A percentile compares a stretch with the other conserved stretches of the same genome.
Conservation (phyloP, 1,140 invertebrate species). For the Orussus abietinus region DNA sequence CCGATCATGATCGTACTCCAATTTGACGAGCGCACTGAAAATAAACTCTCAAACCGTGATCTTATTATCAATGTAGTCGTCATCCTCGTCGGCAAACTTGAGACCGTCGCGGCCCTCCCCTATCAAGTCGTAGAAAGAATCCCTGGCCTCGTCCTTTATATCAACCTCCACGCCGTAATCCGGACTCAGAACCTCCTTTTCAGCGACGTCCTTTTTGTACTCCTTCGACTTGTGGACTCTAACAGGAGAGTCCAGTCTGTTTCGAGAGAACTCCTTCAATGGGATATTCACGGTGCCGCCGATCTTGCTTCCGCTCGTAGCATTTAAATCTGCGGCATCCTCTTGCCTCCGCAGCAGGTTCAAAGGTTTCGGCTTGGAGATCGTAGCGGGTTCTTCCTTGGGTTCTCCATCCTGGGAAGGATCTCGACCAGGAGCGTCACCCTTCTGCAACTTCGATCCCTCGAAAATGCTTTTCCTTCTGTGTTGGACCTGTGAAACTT, state of each 20-base stretch:
- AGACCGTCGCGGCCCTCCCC: slow-evolving; percentile 45
- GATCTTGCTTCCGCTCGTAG: slow-evolving; percentile 16
- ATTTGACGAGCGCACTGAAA: too few relatives aligned
- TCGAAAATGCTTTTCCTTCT: too few relatives aligned
- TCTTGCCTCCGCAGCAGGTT: slow-evolving; percentile 28
- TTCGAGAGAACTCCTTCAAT: slow-evolving; percentile 34
- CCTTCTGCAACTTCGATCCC: too few relatives aligned
- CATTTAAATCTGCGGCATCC: slow-evolving; percentile 30
- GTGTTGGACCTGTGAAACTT: too few relatives aligned
- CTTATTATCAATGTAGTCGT: slow-evolving; percentile 47
- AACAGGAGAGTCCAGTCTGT: slow-evolving; percentile 33
- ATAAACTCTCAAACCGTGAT: slow-evolving; percentile 27
- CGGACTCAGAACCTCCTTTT: slow-evolving; percentile 39
- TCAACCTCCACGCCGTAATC: slow-evolving; percentile 39
- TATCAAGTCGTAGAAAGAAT: slow-evolving; percentile 45
- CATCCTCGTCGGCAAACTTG: slow-evolving; percentile 55
- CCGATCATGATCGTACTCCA: too few relatives aligned
- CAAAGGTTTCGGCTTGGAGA: slow-evolving; percentile 20
- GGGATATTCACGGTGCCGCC: slow-evolving; percentile 31
- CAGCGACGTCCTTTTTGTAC: slow-evolving; percentile 19
- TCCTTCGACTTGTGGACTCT: slow-evolving; percentile 31
- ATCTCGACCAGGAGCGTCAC: background rate
- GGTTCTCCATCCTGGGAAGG: background rate
- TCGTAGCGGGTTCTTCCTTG: background rate
- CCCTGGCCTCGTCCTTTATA: slow-evolving; percentile 33